A percentile compares a stretch with the other conserved stretches of the same genome.
phyloP scores from a whole-genome alignment of 2,113 vertebrate species.

The Podarcis cretensis region DNA sequence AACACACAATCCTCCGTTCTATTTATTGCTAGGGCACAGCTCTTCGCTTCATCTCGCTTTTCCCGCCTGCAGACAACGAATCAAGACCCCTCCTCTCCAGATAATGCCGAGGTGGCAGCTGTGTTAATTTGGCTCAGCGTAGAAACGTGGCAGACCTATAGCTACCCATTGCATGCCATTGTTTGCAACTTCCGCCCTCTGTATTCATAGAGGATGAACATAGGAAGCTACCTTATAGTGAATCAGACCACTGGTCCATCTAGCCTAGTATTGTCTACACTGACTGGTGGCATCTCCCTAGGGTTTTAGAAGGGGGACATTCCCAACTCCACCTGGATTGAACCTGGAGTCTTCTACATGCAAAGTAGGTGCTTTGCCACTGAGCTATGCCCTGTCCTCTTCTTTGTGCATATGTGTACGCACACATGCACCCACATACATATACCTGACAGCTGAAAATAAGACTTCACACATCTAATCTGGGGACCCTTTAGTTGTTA shows the following conservation, averaged over 20 bases:
- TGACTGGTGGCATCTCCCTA: too few species aligned
- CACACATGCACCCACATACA: neutral
- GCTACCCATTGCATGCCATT: neutral
- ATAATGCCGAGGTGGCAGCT: neutral
- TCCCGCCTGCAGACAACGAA: neutral
- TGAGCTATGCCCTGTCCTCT: too few species aligned
- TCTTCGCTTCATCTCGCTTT: neutral
- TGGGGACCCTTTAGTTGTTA: too few species aligned
- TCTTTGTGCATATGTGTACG: neutral
- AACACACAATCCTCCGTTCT: neutral
- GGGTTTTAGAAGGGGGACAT: too few species aligned
- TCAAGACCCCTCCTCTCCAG: neutral
- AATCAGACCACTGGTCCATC: too few species aligned
- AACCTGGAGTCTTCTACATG: too few species aligned
- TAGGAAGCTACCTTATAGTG: too few species aligned
- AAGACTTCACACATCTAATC: neutral
- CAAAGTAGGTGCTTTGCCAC: too few species aligned
- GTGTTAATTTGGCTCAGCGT: neutral
- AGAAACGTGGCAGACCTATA: neutral
- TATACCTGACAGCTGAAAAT: neutral
- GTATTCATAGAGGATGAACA: neutral
- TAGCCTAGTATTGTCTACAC: too few species aligned
- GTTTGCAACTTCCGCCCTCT: neutral
- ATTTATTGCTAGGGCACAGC: neutral
- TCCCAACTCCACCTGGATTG: too few species aligned